phyloP scores from a whole-genome alignment of 2,797 vertebrate genomes.

The Helostoma temminkii region DNA sequence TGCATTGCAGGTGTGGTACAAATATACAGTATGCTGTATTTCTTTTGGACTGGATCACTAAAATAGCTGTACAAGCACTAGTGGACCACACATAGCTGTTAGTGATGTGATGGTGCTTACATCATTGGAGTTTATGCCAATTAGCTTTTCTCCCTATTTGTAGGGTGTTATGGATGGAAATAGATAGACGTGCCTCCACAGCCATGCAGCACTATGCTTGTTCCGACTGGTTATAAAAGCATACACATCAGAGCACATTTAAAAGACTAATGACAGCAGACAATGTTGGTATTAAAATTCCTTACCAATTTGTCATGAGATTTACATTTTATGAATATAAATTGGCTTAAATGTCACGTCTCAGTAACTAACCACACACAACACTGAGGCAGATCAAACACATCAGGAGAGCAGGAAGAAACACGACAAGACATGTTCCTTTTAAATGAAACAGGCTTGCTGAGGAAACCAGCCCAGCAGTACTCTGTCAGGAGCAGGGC shows the following conservation, averaged over 20 bases:
- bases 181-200: slow-evolving; percentile 34
- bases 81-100: slow-evolving; percentile 75
- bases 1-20: slow-evolving; percentile 65
- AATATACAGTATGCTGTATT: slow-evolving; percentile 55
- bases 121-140: slow-evolving; percentile 70
- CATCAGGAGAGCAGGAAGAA: slow-evolving; percentile 37
- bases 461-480: slow-evolving; percentile 56
- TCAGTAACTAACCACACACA: background rate
- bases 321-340: background rate
- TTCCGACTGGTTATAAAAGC: slow-evolving; percentile 9
- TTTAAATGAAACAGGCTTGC: slow-evolving; percentile 59
- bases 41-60: slow-evolving; percentile 59
- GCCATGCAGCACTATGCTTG: background rate
- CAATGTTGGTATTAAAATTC: background rate
- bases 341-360: background rate
- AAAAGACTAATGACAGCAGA: slow-evolving; percentile 1
- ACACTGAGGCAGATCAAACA: slow-evolving; percentile 14
- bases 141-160: slow-evolving; percentile 59
- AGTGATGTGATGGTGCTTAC: slow-evolving; percentile 60
- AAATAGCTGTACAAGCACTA: slow-evolving; percentile 70
- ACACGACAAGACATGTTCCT: slow-evolving; percentile 37
- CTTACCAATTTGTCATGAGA: background rate
- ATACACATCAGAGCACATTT: slow-evolving; percentile 9
- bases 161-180: slow-evolving; percentile 68
- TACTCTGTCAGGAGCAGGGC: slow-evolving; percentile 43